These are phyloP conservation scores for Cheirogaleus medius DNA, from an alignment of 2,113 vertebrate genomes.

Conservation along the genomic window DNA sequence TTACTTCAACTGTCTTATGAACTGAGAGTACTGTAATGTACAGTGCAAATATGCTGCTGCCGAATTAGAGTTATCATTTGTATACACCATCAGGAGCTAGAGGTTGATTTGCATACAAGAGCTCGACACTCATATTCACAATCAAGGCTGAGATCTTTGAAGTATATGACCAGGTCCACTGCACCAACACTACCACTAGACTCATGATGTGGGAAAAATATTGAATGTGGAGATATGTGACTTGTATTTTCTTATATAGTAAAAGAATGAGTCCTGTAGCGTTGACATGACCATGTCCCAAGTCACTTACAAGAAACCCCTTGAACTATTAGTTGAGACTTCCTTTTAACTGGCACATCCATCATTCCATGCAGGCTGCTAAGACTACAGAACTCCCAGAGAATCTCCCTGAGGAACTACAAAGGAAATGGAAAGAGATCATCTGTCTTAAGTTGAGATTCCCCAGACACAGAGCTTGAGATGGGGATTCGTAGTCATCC, in stretches of 20 bases:
- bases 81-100: not conserved
- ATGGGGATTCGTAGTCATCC: not conserved
- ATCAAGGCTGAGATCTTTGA: not conserved
- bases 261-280: not conserved
- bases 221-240: not conserved
- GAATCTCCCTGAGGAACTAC: not conserved
- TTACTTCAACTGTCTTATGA: not conserved
- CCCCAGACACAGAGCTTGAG: not conserved
- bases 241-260: not conserved
- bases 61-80: not conserved
- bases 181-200: not conserved
- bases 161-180: not conserved
- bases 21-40: not conserved
- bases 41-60: not conserved
- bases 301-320: not conserved
- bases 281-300: not conserved
- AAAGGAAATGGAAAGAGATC: not conserved
- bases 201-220: not conserved
- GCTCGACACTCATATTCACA: not conserved
- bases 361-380: not conserved
- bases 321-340: not conserved
- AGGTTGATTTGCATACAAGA: not conserved
- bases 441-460: not conserved
- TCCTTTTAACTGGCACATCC: not conserved
- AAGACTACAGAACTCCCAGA: not conserved